These are phyloP conservation scores for Phragmatobia fuliginosa DNA, from an alignment of 2,888 invertebrate genomes.

Conservation along the genomic window DNA sequence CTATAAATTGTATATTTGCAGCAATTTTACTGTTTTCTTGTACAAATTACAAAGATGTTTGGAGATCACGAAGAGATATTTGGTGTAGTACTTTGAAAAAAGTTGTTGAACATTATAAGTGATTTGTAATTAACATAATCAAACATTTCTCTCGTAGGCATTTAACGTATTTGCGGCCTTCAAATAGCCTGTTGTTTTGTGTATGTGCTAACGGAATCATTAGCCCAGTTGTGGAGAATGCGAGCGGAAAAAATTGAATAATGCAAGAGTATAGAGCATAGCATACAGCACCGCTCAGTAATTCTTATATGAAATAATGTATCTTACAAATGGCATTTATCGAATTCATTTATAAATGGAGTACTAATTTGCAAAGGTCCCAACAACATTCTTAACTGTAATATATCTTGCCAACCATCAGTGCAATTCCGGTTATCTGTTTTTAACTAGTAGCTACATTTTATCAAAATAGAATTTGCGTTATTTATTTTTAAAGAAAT, in stretches of 20 bases:
- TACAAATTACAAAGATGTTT: background rate
- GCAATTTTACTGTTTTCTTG: background rate
- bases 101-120: background rate
- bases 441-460: background rate
- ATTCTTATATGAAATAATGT: background rate
- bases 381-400: background rate
- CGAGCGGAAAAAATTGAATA: slow-evolving; percentile 81
- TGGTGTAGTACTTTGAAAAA: background rate
- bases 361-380: background rate
- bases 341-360: background rate
- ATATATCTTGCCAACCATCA: background rate
- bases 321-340: background rate
- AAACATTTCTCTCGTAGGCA: slow-evolving; percentile 50
- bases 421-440: background rate
- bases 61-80: background rate
- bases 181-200: slow-evolving; percentile 79
- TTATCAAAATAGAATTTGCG: background rate
- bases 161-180: slow-evolving; percentile 62
- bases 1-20: slow-evolving; percentile 12
- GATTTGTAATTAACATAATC: slow-evolving; percentile 36
- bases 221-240: slow-evolving; percentile 79
- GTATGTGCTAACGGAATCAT: slow-evolving; percentile 84
- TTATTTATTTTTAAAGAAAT: background rate
- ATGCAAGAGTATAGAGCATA: slow-evolving; percentile 62
- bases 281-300: slow-evolving; percentile 49